phyloP scores from a whole-genome alignment of 2,113 vertebrate species.

The rat (Rattus norvegicus) region GRCr8 NC_086026.1:99278001-99278500 shows the following conservation, averaged over 20 bases:
- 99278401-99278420: background rate
- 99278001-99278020: background rate
- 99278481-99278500: background rate
- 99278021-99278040: background rate
- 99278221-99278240: background rate
- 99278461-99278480: background rate
- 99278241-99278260: background rate
- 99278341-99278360: background rate
- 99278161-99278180: background rate
- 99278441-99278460: no score
- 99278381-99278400: background rate
- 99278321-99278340: background rate
- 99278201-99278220: background rate
- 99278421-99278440: background rate
- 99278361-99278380: background rate
- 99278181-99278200: background rate
- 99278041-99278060: background rate
- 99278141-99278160: fast-evolving
- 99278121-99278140: no score
- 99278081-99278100: background rate
- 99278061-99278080: background rate
- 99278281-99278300: background rate
- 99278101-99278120: background rate
- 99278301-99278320: background rate
- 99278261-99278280: background rate